Conservation (phyloP, 2,797 vertebrate genomes). For the Semotilus atromaculatus region DNA sequence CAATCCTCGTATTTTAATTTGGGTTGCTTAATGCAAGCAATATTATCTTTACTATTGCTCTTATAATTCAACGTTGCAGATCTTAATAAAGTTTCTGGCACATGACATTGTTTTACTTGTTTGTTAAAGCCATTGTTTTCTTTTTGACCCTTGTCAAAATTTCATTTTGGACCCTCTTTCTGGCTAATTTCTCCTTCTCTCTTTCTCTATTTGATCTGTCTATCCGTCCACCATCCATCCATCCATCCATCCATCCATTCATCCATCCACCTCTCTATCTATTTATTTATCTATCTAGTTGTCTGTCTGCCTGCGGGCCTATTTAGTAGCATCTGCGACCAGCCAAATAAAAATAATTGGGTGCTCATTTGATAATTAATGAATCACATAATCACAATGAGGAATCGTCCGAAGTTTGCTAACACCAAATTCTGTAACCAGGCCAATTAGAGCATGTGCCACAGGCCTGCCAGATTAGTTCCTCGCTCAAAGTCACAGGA, state of each 20-base stretch:
- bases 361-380: conserved; percentile 45
- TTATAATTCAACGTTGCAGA: neutral
- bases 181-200: neutral
- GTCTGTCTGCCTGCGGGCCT: neutral
- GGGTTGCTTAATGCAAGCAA: neutral
- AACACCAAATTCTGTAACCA: conserved; percentile 30
- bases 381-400: conserved; percentile 28
- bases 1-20: neutral
- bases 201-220: neutral
- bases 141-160: neutral
- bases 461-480: conserved; percentile 21
- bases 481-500: conserved; percentile 41
- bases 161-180: neutral
- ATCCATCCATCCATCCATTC: neutral
- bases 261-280: neutral
- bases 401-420: conserved; percentile 23
- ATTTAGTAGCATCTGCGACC: conserved; percentile 61
- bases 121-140: neutral
- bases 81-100: neutral
- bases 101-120: neutral
- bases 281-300: neutral
- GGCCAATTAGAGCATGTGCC: conserved; percentile 51
- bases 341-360: conserved; percentile 70
- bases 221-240: no score
- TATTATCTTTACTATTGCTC: neutral